These are phyloP conservation scores for Sycophaga agraensis DNA, from an alignment of 1,140 invertebrate genomes.

Conservation along the genomic window DNA sequence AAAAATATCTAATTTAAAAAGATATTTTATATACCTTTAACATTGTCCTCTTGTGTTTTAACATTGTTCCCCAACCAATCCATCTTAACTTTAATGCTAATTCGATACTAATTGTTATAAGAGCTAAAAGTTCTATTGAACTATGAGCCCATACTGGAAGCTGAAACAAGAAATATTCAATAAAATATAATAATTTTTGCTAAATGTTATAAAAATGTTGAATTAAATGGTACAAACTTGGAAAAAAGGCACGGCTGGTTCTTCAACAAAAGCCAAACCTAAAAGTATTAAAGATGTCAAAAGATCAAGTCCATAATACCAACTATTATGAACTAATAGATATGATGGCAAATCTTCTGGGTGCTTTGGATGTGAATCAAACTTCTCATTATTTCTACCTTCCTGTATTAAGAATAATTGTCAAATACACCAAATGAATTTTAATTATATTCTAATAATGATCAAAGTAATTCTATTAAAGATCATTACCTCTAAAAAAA, in stretches of 20 bases:
- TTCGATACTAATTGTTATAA: constrained; percentile 77
- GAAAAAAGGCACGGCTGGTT: constrained; percentile 75
- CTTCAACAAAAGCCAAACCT: constrained; percentile 78
- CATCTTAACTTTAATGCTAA: constrained; percentile 80
- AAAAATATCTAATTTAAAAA: no score
- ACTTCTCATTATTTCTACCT: constrained; percentile 91
- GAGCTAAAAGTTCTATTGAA: constrained; percentile 78
- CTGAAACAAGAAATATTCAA: constrained; percentile 45
- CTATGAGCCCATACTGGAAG: constrained; percentile 78
- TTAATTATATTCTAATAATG: neutral
- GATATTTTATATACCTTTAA: constrained; percentile 67
- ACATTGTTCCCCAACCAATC: constrained; percentile 81
- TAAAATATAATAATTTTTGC: neutral
- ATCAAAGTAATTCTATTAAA: no score
- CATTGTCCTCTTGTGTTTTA: constrained; percentile 82
- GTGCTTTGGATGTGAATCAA: constrained; percentile 83
- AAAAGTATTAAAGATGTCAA: constrained; percentile 77
- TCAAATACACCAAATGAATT: neutral
- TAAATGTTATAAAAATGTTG: neutral
- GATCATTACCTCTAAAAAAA: constrained; percentile 78
- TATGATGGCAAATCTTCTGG: constrained; percentile 84
- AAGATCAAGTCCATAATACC: constrained; percentile 85
- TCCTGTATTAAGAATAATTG: constrained; percentile 62
- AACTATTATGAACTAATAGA: constrained; percentile 82
- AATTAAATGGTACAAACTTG: constrained; percentile 54